These are phyloP conservation scores for Bettongia penicillata DNA, from an alignment of 2,113 vertebrate species.

Conservation along the genomic window DNA sequence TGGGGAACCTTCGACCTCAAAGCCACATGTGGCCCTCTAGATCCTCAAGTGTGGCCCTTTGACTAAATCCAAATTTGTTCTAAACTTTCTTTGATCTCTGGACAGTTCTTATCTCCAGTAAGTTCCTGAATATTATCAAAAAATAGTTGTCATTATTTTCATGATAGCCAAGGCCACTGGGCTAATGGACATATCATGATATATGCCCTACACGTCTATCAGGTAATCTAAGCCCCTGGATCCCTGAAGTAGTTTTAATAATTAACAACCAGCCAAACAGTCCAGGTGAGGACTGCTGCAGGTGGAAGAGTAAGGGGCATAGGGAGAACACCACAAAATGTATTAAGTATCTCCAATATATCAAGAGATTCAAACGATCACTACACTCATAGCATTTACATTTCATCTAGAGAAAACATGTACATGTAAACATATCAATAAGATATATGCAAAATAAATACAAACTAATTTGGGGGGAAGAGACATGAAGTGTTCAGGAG, in stretches of 20 bases:
- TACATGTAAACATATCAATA: neutral
- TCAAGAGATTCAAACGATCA: slow-evolving; percentile 10
- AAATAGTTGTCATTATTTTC: neutral
- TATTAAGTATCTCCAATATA: neutral
- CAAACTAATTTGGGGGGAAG: neutral
- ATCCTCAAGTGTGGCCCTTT: no score
- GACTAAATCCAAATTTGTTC: no score
- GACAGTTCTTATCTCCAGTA: neutral
- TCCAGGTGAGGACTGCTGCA: neutral
- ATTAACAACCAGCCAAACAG: neutral
- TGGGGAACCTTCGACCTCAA: no score
- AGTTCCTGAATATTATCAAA: neutral
- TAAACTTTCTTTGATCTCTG: neutral
- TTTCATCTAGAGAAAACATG: neutral
- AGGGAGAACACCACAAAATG: neutral
- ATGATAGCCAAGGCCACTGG: neutral
- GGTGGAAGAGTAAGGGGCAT: neutral
- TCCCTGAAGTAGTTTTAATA: neutral
- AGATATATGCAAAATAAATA: neutral
- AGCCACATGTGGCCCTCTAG: no score
- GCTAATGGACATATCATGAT: neutral
- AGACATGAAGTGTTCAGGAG: neutral
- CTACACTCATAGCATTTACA: neutral
- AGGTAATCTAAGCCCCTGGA: neutral
- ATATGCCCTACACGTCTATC: neutral